Base-by-base conservation (phyloP, 2,888 invertebrate species). In the Lasioglossum marginatum region DNA sequence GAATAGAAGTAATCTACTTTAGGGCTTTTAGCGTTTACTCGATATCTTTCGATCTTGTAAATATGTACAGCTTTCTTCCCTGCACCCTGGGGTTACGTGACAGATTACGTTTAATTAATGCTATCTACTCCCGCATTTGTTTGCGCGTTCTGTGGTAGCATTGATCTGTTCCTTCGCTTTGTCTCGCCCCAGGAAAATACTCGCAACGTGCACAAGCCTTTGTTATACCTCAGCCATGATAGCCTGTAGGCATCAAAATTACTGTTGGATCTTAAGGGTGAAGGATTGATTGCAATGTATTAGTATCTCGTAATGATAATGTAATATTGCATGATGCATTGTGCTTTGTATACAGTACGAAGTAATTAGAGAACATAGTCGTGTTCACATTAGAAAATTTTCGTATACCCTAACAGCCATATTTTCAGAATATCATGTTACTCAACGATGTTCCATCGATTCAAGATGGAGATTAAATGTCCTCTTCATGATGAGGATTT, bases 1-100 rank as follows among this genome's bases (percentile, higher is more conserved):
- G 23, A 52, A 52, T 52, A 23, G 23, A 52, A 6, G 23, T 23
- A 52, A 52, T 52, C 23, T 6, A 52, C 23, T 40, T 74, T 74
- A 52, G 16, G n/a, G 27, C 52, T 74, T 74, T 40, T 27, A 63
- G 14, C 23, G 48, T 48, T 27, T 40, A n/a, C 63, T 37, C 19
- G 57, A 57, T 78, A 82, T 74, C 43, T 66, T 78, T 74, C 68
- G 74, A 68, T 68, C 78, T 57, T 68, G 34, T 68, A 79, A 78
- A 74, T 68, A 70, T 82, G 48, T 52, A 52, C 48, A 52, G 48
- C 48, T 52, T 52, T 52, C 48, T 52, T 52, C 48, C 48, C 31
- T 66, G 16, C 23, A 23, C 0, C 16, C 68, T 12, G 74, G 57
- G 74, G 73, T 77, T 82, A 73, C 72, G 34, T 31, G 66, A 66